These are phyloP conservation scores for Teleogryllus occipitalis DNA, from an alignment of 1,140 invertebrate genomes.

Conservation along the genomic window DNA sequence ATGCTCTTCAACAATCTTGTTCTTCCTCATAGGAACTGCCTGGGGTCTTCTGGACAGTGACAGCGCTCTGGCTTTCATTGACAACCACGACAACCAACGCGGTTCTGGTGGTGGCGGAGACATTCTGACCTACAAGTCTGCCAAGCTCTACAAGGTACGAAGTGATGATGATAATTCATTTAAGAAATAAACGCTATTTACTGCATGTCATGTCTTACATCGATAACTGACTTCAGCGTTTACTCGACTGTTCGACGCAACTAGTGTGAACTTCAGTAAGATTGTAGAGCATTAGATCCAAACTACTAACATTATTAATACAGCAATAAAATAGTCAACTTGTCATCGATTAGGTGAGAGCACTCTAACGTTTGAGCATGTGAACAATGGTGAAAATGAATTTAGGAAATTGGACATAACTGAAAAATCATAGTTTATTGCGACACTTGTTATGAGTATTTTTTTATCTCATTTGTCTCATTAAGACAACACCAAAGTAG, in stretches of 20 bases:
- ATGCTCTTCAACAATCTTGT: too few relatives aligned
- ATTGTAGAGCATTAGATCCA: too few relatives aligned
- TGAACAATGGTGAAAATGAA: too few relatives aligned
- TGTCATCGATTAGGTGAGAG: too few relatives aligned
- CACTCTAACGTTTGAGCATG: too few relatives aligned
- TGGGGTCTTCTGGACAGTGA: constrained; percentile 35
- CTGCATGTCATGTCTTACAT: neutral
- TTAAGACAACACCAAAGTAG: neutral
- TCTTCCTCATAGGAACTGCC: constrained; percentile 25
- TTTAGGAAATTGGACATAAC: too few relatives aligned
- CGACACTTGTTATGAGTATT: too few relatives aligned
- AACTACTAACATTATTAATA: too few relatives aligned
- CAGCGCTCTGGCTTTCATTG: constrained; percentile 39
- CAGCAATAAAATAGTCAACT: too few relatives aligned
- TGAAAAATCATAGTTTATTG: too few relatives aligned
- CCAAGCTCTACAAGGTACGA: constrained; percentile 50
- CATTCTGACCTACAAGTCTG: constrained; percentile 50
- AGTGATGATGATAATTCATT: neutral
- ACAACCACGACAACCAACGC: constrained; percentile 62
- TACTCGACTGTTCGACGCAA: neutral
- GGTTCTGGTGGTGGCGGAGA: constrained; percentile 45
- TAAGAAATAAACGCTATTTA: neutral
- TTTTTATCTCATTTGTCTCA: neutral
- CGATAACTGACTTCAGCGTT: neutral
- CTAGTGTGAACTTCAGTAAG: too few relatives aligned